Conservation (phyloP, 2,113 vertebrate genomes). For the Elephas maximus region DNA sequence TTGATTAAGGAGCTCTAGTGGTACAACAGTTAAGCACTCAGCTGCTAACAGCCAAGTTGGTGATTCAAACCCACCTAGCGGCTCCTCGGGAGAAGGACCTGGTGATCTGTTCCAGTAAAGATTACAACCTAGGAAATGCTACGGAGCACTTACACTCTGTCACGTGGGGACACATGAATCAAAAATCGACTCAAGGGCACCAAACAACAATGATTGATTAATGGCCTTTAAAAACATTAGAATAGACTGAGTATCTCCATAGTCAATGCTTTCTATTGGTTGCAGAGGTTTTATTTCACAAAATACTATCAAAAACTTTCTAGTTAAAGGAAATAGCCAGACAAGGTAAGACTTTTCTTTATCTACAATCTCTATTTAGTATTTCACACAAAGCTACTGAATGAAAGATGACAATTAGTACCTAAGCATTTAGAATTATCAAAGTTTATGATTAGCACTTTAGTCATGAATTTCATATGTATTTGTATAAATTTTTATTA, state of each 20-base stretch:
- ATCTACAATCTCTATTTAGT: not conserved
- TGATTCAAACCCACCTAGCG: not conserved
- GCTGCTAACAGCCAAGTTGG: not conserved
- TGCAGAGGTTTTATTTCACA: not conserved
- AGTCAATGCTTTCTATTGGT: not conserved
- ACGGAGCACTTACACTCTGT: not conserved
- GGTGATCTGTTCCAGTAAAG: not conserved
- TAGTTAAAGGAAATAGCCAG: not conserved
- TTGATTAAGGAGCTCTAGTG: not conserved
- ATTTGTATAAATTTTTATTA: constrained; percentile 1
- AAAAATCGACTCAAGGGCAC: not conserved
- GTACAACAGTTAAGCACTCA: not conserved
- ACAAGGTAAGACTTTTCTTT: constrained; percentile 13
- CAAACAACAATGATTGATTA: not conserved
- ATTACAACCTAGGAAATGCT: not conserved
- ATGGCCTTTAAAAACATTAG: not conserved
- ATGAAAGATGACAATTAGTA: not conserved
- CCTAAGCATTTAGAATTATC: constrained; percentile 19
- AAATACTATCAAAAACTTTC: not conserved
- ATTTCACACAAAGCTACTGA: not conserved
- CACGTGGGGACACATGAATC: not conserved
- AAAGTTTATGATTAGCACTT: not conserved
- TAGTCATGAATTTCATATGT: constrained; percentile 33
- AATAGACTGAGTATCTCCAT: not conserved
- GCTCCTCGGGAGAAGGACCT: not conserved